A percentile compares a stretch with the other conserved stretches of the same genome.
Conservation (phyloP, 2,888 invertebrate species). For the Lobophora halterata region DNA sequence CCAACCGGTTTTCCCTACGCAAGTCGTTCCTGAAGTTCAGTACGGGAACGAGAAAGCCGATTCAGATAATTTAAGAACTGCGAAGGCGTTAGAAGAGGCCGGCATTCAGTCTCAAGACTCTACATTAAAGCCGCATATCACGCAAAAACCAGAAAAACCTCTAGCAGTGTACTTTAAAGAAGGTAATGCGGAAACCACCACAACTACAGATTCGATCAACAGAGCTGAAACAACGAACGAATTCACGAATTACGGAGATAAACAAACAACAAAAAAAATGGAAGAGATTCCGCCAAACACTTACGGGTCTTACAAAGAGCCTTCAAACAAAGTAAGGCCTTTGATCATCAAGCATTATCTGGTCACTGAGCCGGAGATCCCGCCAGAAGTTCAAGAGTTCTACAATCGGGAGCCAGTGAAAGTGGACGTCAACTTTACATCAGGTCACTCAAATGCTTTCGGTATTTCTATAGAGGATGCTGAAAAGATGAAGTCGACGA, state of each 20-base stretch:
- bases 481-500: slow-evolving; percentile 73
- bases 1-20: slow-evolving; percentile 66
- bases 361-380: slow-evolving; percentile 35
- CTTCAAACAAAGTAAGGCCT: slow-evolving; percentile 26
- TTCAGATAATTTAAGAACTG: slow-evolving; percentile 52
- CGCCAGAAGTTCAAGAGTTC: slow-evolving; percentile 47
- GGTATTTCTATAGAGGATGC: slow-evolving; percentile 83
- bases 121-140: slow-evolving; percentile 70
- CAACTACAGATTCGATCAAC: slow-evolving; percentile 49
- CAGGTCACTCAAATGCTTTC: slow-evolving; percentile 83
- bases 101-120: slow-evolving; percentile 49
- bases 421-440: slow-evolving; percentile 70
- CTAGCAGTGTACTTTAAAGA: slow-evolving; percentile 66
- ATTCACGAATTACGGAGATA: slow-evolving; percentile 49
- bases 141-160: slow-evolving; percentile 71
- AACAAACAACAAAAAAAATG: slow-evolving; percentile 39
- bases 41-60: slow-evolving; percentile 76
- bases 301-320: slow-evolving; percentile 38
- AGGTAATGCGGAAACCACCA: slow-evolving; percentile 42
- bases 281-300: slow-evolving; percentile 35
- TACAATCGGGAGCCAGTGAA: slow-evolving; percentile 38
- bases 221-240: slow-evolving; percentile 59
- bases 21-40: slow-evolving; percentile 74
- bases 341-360: slow-evolving; percentile 30
- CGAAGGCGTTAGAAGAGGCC: slow-evolving; percentile 50